Conservation (phyloP, 1,140 invertebrate species). For the Neotoxoptera formosana region DNA sequence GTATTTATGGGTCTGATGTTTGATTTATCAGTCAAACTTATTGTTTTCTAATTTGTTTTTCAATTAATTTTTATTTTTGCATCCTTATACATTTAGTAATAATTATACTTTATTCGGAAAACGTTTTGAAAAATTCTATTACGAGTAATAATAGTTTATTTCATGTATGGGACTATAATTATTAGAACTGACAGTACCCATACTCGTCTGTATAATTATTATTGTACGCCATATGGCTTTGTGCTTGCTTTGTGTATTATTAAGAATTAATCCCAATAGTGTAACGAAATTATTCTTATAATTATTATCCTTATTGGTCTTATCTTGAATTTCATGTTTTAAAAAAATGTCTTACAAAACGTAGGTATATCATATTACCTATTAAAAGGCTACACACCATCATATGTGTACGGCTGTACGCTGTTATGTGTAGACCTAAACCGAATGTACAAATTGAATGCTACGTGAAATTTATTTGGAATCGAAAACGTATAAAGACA, state of each 20-base stretch:
- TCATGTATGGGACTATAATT: background rate
- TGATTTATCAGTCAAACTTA: background rate
- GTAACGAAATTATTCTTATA: background rate
- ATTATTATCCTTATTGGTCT: background rate
- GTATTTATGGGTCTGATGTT: background rate
- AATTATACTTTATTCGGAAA: background rate
- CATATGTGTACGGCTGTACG: too few species aligned
- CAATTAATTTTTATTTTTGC: too few species aligned
- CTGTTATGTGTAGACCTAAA: background rate
- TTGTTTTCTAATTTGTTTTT: slow-evolving; percentile 12
- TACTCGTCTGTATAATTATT: background rate
- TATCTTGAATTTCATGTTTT: background rate
- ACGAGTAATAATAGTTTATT: background rate
- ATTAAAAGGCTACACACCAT: background rate
- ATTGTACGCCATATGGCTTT: background rate
- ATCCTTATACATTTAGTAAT: background rate
- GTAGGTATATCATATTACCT: background rate
- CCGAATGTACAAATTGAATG: background rate
- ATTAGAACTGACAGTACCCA: background rate
- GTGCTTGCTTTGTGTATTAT: background rate
- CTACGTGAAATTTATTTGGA: background rate
- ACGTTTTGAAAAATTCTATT: background rate
- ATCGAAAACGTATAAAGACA: too few species aligned
- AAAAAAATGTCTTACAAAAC: background rate
- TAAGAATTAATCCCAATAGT: background rate